A percentile compares a stretch with the other conserved stretches of the same genome.
These are phyloP conservation scores for Porites evermanni DNA, from an alignment of 92 coral and sea anemone species.

Conservation along the genomic window DNA sequence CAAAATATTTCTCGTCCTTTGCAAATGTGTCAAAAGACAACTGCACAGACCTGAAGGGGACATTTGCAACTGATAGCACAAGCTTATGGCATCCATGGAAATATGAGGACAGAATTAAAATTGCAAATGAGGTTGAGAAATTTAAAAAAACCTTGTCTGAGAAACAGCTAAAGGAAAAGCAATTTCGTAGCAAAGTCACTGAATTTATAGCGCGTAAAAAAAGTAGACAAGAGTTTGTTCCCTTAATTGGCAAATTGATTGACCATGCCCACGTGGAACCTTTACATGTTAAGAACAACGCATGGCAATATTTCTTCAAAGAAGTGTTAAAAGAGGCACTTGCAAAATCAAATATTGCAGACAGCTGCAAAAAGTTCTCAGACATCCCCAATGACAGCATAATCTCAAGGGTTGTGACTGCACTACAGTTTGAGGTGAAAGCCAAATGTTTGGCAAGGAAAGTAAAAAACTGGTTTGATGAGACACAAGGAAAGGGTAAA, in stretches of 20 bases:
- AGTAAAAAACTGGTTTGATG: no score
- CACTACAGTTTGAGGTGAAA: no score
- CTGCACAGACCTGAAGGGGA: slow-evolving; percentile 49
- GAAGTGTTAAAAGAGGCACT: slow-evolving; percentile 51
- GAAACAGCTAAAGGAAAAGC: slow-evolving; percentile 32
- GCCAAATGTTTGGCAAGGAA: no score
- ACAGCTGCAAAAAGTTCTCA: slow-evolving; percentile 41
- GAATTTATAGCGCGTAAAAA: slow-evolving; percentile 42
- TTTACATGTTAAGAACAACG: slow-evolving; percentile 46
- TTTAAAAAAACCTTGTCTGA: slow-evolving; percentile 34
- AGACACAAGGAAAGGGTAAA: no score
- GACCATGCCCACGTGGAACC: slow-evolving; percentile 51
- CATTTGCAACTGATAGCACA: slow-evolving; percentile 32
- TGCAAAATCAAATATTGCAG: slow-evolving; percentile 43
- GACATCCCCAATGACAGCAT: slow-evolving; percentile 47
- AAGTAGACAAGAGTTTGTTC: slow-evolving; percentile 56
- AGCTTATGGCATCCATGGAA: slow-evolving; percentile 42
- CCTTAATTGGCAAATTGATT: slow-evolving; percentile 45
- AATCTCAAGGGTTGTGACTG: slow-evolving; percentile 36
- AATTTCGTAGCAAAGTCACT: slow-evolving; percentile 34
- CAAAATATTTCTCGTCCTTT: neutral
- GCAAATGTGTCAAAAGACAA: slow-evolving; percentile 44
- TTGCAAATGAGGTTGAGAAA: slow-evolving; percentile 47
- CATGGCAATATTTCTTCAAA: slow-evolving; percentile 50
- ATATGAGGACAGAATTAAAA: slow-evolving; percentile 30